phyloP scores from a whole-genome alignment of 1,140 invertebrate genomes.

The Panagrolaimus sp. region DNA sequence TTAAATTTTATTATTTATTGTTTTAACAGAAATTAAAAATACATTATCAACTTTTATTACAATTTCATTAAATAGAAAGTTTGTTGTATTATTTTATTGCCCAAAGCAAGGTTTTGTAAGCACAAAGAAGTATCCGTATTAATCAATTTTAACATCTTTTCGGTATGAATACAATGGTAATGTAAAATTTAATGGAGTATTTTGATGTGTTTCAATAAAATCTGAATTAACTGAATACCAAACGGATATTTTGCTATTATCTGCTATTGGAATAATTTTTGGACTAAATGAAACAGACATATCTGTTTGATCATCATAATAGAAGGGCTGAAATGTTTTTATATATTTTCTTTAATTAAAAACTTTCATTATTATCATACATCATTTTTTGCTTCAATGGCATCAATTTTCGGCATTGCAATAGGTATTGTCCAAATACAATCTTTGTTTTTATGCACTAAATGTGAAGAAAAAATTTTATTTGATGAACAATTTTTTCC shows the following conservation, averaged over 20 bases:
- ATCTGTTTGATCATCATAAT: background rate
- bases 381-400: background rate
- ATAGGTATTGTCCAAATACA: background rate
- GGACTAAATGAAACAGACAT: background rate
- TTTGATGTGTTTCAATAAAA: background rate
- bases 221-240: background rate
- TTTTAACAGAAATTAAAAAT: too few relatives aligned
- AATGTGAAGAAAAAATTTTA: background rate
- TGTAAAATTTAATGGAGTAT: background rate
- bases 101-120: too few relatives aligned
- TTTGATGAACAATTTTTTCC: background rate
- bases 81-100: too few relatives aligned
- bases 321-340: background rate
- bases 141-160: constrained; percentile 4
- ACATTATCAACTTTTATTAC: too few relatives aligned
- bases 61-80: too few relatives aligned
- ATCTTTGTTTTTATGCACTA: background rate
- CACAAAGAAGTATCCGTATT: too few relatives aligned
- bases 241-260: background rate
- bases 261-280: background rate
- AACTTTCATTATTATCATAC: background rate
- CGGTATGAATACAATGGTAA: background rate
- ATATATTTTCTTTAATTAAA: background rate
- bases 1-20: too few relatives aligned
- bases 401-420: constrained; percentile 7